A percentile compares a stretch with the other conserved stretches of the same genome.
Evolutionary conservation across 1,140 invertebrate genomes (phyloP).

Genomic region (Drosophila tropicalis): DNA sequence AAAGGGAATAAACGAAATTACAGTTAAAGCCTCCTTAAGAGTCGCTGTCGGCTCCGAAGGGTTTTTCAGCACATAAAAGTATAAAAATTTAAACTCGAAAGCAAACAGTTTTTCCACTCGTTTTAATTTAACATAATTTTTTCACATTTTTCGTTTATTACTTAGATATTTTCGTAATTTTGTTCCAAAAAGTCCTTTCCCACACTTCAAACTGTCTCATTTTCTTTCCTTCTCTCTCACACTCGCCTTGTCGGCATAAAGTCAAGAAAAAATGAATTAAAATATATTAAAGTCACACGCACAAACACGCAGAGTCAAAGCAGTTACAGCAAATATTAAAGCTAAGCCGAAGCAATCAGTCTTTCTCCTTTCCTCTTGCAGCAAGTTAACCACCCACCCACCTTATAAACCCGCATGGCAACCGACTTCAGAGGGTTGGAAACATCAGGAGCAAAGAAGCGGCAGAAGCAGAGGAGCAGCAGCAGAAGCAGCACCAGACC

Average conservation of each 20-base stretch:
- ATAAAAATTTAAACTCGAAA: too few relatives aligned
- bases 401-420: constrained; percentile 48
- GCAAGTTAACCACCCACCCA: constrained; percentile 4
- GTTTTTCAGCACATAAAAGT: too few relatives aligned
- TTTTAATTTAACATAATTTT: not conserved
- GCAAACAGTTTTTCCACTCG: too few relatives aligned
- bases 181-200: not conserved
- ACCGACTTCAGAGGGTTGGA: constrained; percentile 44
- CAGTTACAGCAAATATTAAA: constrained; percentile 56
- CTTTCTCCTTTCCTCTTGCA: constrained; percentile 8
- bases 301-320: constrained; percentile 12
- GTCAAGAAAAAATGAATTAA: constrained; percentile 40
- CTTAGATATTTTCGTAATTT: not conserved
- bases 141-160: not conserved
- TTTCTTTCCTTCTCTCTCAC: not conserved
- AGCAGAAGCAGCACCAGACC: constrained; percentile 27
- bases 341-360: constrained; percentile 26
- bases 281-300: constrained; percentile 52
- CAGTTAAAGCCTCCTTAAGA: too few relatives aligned
- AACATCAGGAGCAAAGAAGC: constrained; percentile 28
- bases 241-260: not conserved
- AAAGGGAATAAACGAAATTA: too few relatives aligned
- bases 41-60: too few relatives aligned
- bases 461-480: constrained; percentile 16
- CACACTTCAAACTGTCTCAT: not conserved